Conservation (phyloP, 2,113 vertebrate genomes). For the Microtus montanus region DNA sequence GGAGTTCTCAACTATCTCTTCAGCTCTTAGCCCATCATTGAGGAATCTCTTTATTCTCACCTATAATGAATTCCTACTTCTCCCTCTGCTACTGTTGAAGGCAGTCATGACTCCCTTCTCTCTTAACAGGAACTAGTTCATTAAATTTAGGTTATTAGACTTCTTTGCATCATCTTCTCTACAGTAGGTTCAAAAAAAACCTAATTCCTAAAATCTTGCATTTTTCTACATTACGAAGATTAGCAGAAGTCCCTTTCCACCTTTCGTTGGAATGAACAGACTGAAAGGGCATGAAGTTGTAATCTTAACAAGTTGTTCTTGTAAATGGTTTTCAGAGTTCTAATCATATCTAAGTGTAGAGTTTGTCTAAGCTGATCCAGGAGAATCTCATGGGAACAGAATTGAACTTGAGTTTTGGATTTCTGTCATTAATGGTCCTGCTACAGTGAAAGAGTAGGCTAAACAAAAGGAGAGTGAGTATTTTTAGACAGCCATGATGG, state of each 20-base stretch:
- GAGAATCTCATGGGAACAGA: background rate
- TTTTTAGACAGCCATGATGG: background rate
- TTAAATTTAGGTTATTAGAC: background rate
- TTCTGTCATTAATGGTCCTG: background rate
- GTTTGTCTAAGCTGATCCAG: background rate
- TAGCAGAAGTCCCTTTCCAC: background rate
- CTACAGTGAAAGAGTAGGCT: background rate
- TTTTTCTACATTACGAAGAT: background rate
- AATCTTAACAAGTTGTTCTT: background rate
- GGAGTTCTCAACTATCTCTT: background rate
- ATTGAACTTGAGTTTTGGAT: constrained; percentile 7
- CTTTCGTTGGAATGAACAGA: background rate
- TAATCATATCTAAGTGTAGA: background rate
- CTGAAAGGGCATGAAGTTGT: background rate
- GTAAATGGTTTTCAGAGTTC: background rate
- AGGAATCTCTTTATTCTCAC: background rate
- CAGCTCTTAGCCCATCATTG: background rate
- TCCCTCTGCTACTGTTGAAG: background rate
- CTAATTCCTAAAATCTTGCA: background rate
- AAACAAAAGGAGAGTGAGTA: background rate
- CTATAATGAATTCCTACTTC: background rate
- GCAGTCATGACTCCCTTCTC: background rate
- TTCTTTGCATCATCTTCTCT: background rate
- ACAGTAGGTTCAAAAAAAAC: background rate
- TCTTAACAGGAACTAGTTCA: background rate